Base-by-base conservation (phyloP, 2,797 vertebrate species). In the Esox masquinongy region DNA sequence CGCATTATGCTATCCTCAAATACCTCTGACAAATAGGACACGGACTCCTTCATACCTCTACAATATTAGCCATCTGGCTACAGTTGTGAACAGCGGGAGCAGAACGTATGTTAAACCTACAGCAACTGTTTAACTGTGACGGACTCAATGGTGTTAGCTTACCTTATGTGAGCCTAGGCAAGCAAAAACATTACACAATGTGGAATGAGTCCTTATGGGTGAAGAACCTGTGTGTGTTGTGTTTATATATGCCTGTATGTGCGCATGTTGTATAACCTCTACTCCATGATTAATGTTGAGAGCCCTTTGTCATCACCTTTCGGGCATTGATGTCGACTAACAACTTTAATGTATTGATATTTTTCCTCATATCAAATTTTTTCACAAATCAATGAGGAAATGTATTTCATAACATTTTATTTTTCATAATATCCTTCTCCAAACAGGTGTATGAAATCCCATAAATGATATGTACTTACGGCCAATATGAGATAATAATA, bases 121-220 rank as follows among this genome's bases (percentile, higher is more conserved):
- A 80, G 74, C 78, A 89, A 91, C 80, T 7, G 39, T 43, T 43
- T 82, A 74, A 76, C 83, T 88, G 73, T 88, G 88, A 88, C 87
- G 87, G 81, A 79, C 80, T 84, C 78, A 88, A 85, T 86, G 82
- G 87, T 84, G 79, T 86, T 85, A 80, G 86, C 85, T 83, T 82
- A 82, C 77, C 77, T 63, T 4, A 80, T 83, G 74, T 80, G 80
- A 70, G 81, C 88, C 34, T 83, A 3, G 39, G 1, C 39, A 43
- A 43, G 39, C 5, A 6, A 43, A 43, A 43, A 43, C 39, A 43
- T 89, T 90, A 88, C 84, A 75, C 82, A 79, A 86, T 81, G 77
- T 82, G 83, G 81, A 86, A 86, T 86, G 84, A 86, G 77, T 84
- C 85, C 77, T 5, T 56, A n/a, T 7, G 19, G 17, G 5, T 56